phyloP scores from a whole-genome alignment of 2,888 invertebrate genomes.

The Cataglyphis albicans region DNA sequence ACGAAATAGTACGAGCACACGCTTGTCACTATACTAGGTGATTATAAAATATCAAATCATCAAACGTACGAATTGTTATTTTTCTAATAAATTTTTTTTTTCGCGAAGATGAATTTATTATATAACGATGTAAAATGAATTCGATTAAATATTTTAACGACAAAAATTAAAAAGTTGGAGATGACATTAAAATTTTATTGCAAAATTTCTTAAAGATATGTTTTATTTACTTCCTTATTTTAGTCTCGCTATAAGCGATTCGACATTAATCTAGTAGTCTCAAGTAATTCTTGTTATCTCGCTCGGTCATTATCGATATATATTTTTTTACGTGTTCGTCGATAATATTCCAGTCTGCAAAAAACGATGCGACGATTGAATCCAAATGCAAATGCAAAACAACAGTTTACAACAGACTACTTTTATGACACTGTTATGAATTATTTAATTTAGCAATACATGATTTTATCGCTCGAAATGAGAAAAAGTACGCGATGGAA shows the following conservation, averaged over 20 bases:
- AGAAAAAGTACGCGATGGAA: background rate
- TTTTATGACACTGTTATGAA: slow-evolving; percentile 9
- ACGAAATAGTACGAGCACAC: background rate
- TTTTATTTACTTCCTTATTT: background rate
- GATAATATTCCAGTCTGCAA: background rate
- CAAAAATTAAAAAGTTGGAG: background rate
- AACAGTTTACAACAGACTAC: no score
- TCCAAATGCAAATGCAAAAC: slow-evolving; percentile 9
- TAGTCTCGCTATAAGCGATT: background rate
- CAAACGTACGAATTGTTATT: background rate
- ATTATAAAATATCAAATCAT: background rate
- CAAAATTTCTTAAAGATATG: background rate
- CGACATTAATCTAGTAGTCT: slow-evolving; percentile 10
- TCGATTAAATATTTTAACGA: background rate
- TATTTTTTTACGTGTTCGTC: background rate
- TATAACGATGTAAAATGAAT: background rate
- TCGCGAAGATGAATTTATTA: background rate
- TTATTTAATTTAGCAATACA: slow-evolving; percentile 15
- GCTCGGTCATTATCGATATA: background rate
- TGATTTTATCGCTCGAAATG: slow-evolving; percentile 3
- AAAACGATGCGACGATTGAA: background rate
- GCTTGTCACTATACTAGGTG: background rate
- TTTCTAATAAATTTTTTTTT: background rate
- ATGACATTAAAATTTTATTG: background rate
- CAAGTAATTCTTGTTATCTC: slow-evolving; percentile 9